phyloP scores from a whole-genome alignment of 2,888 invertebrate species.

The Amorpha juglandis region DNA sequence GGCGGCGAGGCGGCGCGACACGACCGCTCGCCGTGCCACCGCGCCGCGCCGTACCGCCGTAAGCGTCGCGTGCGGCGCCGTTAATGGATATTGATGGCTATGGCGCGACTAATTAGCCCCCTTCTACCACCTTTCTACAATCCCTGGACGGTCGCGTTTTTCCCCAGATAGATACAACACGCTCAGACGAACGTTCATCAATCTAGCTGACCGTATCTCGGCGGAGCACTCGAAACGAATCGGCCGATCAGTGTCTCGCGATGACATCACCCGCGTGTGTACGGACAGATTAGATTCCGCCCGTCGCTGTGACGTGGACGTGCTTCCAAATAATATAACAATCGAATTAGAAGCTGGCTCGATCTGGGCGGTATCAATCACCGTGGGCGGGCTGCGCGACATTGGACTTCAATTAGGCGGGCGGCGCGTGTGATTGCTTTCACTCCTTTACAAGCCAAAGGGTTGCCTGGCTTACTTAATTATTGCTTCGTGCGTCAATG shows the following conservation, averaged over 20 bases:
- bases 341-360: constrained; percentile 76
- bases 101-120: constrained; percentile 78
- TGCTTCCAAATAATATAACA: constrained; percentile 75
- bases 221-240: constrained; percentile 53
- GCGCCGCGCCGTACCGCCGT: constrained; percentile 46
- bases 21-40: constrained; percentile 64
- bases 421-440: constrained; percentile 80
- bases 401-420: constrained; percentile 84
- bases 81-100: constrained; percentile 83
- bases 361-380: constrained; percentile 80
- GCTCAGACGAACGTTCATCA: constrained; percentile 55
- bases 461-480: constrained; percentile 82
- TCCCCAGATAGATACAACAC: constrained; percentile 56
- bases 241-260: constrained; percentile 51
- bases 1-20: constrained; percentile 45
- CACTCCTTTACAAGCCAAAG: constrained; percentile 74
- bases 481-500: constrained; percentile 54
- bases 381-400: constrained; percentile 80
- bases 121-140: constrained; percentile 60
- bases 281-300: constrained; percentile 56
- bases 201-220: constrained; percentile 58
- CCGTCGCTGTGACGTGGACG: constrained; percentile 62
- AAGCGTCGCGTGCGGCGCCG: constrained; percentile 80
- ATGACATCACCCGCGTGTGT: constrained; percentile 63
- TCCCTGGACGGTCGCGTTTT: constrained; percentile 53